A percentile compares a stretch with the other conserved stretches of the same genome.
Conservation (phyloP, 2,113 vertebrate species). For the Anolis carolinensis region DNA sequence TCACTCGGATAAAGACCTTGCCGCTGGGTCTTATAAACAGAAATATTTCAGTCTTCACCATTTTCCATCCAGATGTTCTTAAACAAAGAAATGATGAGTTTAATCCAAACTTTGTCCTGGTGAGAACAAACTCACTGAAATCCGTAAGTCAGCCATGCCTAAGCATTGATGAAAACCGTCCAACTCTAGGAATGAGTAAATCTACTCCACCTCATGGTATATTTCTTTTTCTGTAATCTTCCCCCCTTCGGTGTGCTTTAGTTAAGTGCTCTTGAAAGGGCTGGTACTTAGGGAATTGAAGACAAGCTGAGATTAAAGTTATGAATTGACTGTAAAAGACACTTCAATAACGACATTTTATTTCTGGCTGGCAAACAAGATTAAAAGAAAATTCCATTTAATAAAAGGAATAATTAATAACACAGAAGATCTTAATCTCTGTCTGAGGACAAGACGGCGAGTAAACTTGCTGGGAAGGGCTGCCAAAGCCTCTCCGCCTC, state of each 20-base stretch:
- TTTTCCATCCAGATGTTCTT: too few species aligned
- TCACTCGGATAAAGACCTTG: too few species aligned
- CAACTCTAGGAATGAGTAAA: too few species aligned
- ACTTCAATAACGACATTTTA: conserved; percentile 36
- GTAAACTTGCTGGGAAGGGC: conserved; percentile 34
- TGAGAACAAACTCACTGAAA: too few species aligned
- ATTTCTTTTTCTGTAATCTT: neutral
- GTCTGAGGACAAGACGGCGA: conserved; percentile 42
- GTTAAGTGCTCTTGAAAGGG: conserved; percentile 36
- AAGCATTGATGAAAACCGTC: too few species aligned
- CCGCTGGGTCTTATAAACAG: too few species aligned
- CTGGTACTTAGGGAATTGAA: conserved; percentile 38
- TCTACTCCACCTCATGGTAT: too few species aligned
- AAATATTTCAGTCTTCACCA: too few species aligned
- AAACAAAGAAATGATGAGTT: too few species aligned
- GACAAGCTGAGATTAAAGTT: conserved; percentile 24
- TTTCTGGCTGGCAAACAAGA: conserved; percentile 35
- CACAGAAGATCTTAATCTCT: conserved; percentile 49
- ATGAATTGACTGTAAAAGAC: conserved; percentile 50
- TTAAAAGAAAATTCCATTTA: conserved; percentile 46
- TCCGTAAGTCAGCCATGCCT: too few species aligned
- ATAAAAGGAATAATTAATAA: conserved; percentile 53
- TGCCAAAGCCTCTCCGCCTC: too few species aligned
- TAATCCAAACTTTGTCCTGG: too few species aligned
- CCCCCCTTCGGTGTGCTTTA: conserved; percentile 28